Evolutionary conservation across 2,797 vertebrate species (phyloP).

Genomic region (Choloepus didactylus): DNA sequence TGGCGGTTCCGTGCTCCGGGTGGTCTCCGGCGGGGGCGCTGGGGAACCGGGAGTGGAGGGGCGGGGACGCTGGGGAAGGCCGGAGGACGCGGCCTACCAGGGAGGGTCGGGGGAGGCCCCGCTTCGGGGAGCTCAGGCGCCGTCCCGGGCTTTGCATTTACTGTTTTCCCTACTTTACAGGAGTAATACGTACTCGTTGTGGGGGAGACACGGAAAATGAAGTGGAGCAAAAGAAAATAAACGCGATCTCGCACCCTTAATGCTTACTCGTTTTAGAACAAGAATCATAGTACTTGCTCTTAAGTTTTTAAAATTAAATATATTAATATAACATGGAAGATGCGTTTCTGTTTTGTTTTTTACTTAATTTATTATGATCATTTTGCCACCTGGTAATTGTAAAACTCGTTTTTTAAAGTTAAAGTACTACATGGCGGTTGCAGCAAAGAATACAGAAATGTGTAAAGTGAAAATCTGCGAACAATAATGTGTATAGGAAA

Average conservation of each 20-base stretch:
- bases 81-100: rapidly evolving
- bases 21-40: no score
- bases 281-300: neutral
- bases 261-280: neutral
- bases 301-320: neutral
- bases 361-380: neutral
- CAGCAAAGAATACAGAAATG: neutral
- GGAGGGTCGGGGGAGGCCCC: neutral
- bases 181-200: neutral
- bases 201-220: neutral
- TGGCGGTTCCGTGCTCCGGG: no score
- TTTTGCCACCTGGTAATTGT: neutral
- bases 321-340: neutral
- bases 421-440: neutral
- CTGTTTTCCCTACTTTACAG: neutral
- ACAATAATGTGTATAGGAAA: neutral
- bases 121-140: neutral
- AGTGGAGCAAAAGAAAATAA: neutral
- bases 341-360: neutral
- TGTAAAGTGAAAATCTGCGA: neutral
- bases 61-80: no score
- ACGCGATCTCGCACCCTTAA: neutral
- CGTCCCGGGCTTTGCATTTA: neutral
- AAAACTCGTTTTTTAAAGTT: neutral
- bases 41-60: no score